Conservation (phyloP, 2,797 vertebrate species). For the Eulemur rubriventer region DNA sequence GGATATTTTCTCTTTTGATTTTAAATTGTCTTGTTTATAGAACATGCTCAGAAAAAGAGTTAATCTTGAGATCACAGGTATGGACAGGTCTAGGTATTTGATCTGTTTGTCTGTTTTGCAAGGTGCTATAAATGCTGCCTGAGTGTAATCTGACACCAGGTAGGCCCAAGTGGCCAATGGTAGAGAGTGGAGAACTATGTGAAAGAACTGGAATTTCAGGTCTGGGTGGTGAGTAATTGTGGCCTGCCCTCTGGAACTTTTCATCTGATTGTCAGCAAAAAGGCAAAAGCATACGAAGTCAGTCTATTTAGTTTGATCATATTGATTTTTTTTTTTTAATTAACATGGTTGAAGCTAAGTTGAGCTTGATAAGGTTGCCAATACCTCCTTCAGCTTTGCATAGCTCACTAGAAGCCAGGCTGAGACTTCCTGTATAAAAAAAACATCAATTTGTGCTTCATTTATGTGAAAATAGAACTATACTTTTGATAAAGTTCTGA, state of each 20-base stretch:
- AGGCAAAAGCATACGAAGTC: constrained; percentile 66
- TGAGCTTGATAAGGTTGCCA: constrained; percentile 64
- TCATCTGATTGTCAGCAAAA: constrained; percentile 81
- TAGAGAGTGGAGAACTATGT: constrained; percentile 86
- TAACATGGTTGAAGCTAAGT: constrained; percentile 61
- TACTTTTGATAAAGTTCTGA: background rate
- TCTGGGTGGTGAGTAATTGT: constrained; percentile 85
- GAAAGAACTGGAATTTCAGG: constrained; percentile 91
- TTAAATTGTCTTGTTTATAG: constrained; percentile 57
- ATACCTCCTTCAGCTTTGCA: background rate
- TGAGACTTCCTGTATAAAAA: background rate
- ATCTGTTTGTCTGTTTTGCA: constrained; percentile 85
- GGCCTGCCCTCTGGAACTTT: constrained; percentile 75
- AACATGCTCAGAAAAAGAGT: constrained; percentile 74
- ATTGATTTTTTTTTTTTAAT: background rate
- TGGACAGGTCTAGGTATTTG: constrained; percentile 85
- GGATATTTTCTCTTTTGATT: constrained; percentile 40
- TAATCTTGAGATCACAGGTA: constrained; percentile 84
- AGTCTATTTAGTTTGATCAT: constrained; percentile 44
- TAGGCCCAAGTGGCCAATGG: constrained; percentile 81
- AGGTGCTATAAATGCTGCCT: constrained; percentile 85
- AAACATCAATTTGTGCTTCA: background rate
- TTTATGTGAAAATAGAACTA: constrained; percentile 23
- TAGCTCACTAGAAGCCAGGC: background rate
- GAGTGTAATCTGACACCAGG: constrained; percentile 87